phyloP scores from a whole-genome alignment of 2,888 invertebrate genomes.

The Drosophila limbata region DNA sequence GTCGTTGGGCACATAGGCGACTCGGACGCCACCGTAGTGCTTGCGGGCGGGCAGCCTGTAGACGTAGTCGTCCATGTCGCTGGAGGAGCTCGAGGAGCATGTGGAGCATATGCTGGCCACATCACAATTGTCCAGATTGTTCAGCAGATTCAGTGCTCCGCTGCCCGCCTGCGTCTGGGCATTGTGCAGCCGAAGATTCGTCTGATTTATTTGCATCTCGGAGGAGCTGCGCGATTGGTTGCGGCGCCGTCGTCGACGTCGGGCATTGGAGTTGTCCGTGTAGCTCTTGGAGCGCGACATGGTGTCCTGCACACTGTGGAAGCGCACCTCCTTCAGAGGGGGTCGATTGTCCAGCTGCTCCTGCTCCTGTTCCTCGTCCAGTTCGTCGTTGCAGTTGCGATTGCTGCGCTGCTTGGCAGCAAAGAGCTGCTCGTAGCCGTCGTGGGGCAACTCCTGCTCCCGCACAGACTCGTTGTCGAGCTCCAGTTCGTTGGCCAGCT shows the following conservation, averaged over 20 bases:
- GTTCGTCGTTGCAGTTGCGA: slow-evolving; percentile 54
- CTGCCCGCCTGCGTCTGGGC: slow-evolving; percentile 79
- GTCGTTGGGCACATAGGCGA: slow-evolving; percentile 97
- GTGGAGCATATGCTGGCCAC: slow-evolving; percentile 94
- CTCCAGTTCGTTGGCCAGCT: slow-evolving; percentile 83
- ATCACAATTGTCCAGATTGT: slow-evolving; percentile 86
- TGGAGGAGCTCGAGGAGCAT: slow-evolving; percentile 93
- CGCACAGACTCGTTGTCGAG: slow-evolving; percentile 77
- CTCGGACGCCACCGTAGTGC: slow-evolving; percentile 95
- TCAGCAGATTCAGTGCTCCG: slow-evolving; percentile 64
- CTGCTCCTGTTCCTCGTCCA: slow-evolving; percentile 55
- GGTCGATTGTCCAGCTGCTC: slow-evolving; percentile 69
- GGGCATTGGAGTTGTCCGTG: slow-evolving; percentile 85
- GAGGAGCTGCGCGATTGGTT: slow-evolving; percentile 84
- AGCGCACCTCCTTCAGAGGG: slow-evolving; percentile 83
- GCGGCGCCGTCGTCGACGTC: slow-evolving; percentile 81
- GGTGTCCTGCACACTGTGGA: slow-evolving; percentile 84
- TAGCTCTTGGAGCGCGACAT: slow-evolving; percentile 87
- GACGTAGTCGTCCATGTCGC: slow-evolving; percentile 94
- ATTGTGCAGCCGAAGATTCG: slow-evolving; percentile 82
- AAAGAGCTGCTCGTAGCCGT: slow-evolving; percentile 79
- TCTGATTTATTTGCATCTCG: slow-evolving; percentile 85
- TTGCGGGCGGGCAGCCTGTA: slow-evolving; percentile 93
- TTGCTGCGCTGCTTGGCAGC: slow-evolving; percentile 49
- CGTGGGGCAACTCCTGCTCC: slow-evolving; percentile 75